A percentile compares a stretch with the other conserved stretches of the same genome.
Conservation (phyloP, 2,113 vertebrate genomes). For the Caracal caracal region DNA sequence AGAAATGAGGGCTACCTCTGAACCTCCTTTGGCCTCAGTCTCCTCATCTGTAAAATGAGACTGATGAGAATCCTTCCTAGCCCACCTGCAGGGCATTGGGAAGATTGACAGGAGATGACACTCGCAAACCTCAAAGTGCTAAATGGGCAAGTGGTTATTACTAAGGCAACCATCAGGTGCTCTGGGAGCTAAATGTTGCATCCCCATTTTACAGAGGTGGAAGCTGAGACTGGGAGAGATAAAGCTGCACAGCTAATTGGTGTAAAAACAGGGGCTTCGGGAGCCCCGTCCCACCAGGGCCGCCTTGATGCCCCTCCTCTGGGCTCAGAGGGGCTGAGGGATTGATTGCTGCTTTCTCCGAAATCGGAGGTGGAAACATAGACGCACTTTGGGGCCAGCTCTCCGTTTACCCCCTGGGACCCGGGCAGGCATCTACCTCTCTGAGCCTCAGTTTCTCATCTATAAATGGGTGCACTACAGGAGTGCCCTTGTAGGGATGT, state of each 20-base stretch:
- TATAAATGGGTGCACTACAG: not conserved
- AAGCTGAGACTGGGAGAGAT: not conserved
- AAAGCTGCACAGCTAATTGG: not conserved
- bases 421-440: not conserved
- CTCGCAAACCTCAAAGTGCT: not conserved
- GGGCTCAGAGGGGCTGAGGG: not conserved
- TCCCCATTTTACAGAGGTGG: not conserved
- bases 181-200: not conserved
- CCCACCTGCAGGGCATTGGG: not conserved
- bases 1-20: not conserved
- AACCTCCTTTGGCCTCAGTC: not conserved
- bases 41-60: not conserved
- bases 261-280: not conserved
- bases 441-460: not conserved
- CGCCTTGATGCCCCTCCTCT: too few species aligned
- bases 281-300: not conserved
- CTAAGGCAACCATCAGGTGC: not conserved
- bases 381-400: not conserved
- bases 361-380: fast-evolving
- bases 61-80: not conserved
- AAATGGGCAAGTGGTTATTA: too few species aligned
- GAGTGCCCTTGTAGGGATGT: fast-evolving
- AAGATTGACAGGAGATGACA: not conserved
- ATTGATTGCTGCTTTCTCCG: not conserved
- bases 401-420: not conserved